Evolutionary conservation across 2,797 vertebrate species (phyloP), one percentile per base, ranked within the genome.

Genomic region (Bradypodion pumilum): DNA sequence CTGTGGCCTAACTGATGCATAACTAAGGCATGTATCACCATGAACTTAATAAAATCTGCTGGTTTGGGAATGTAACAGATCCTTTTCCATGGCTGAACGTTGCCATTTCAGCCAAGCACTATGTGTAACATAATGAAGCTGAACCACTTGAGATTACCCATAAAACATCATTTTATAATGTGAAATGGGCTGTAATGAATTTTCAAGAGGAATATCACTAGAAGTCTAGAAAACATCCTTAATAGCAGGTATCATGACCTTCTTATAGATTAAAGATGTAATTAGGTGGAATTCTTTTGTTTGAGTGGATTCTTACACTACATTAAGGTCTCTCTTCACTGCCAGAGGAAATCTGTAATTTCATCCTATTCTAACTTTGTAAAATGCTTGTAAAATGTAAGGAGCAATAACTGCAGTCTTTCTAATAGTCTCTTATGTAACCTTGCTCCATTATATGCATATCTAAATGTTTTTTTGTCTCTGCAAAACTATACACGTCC

Each of bases 141-240:
- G n/a, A n/a, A n/a, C 62, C 69, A 7, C 25, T 89, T 92, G 92
- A 93, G 91, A 88, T 92, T 88, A 85, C 84, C 79, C 91, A 87
- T 91, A 92, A 95, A 42, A 84, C 83, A 84, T 91, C 73, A 75
- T 84, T 86, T 93, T 95, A 85, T 91, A 93, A 94, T 87, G 62
- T 91, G 88, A 90, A 94, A 94, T 94, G n/a, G 92, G 91, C 89
- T 90, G 88, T 93, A 91, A 93, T 91, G 89, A 94, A 88, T 88
- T 85, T 92, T 91, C 92, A 90, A 85, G 74, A 92, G 91, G 91
- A 92, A 91, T 91, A 94, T 92, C 92, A 92, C 62, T 76, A 13
- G 84, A 91, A 92, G 81, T 92, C 78, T 79, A 83, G 74, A 40
- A 88, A 42, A 86, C 92, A 73, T 93, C 87, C 86, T 94, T 92